Evolutionary conservation across 2,888 invertebrate species (phyloP), one percentile per base, ranked within the genome.

Genomic region (Sepioteuthis lessoniana): DNA sequence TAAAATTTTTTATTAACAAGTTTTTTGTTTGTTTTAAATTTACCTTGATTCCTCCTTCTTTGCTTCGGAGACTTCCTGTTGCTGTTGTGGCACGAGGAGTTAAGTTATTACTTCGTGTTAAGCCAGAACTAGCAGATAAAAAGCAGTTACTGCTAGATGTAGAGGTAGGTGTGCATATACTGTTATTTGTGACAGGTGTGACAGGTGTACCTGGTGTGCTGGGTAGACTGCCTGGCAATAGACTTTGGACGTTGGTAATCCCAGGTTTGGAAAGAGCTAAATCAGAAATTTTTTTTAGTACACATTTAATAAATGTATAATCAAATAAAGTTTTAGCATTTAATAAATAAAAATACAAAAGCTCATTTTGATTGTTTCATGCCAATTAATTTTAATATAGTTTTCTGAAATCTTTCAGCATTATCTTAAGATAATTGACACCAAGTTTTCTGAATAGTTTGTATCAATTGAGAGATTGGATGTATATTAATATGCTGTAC

Each of bases 21-120:
- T 91, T 91, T 91, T 31, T 4, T 13, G 1, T n/a, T 25, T 25
- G 37, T 10, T 38, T 46, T 91, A 46, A 31, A 93, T 35, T 94
- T 94, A 97, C 97, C 96, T 99, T 99, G 96, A 99, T 99, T 94
- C 99, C 99, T 94, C 99, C 98, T 97, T 98, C 99, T 97, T 98
- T 99, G 60, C 98, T 98, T 19, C 93, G 50, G 16, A 96, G 94
- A 55, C 96, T 94, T 94, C 95, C 98, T 31, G 95, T 94, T 31
- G 96, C 94, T 8, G 97, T 96, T n/a, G 96, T 96, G 97, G 97
- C 95, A 91, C 98, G 96, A 35, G 95, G 94, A 47, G 95, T 94
- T 0, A 95, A 94, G 76, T 94, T 94, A 38, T 95, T 95, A 7
- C 95, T 55, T 60, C 95, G 92, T 31, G 93, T 94, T n/a, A 94